These are phyloP conservation scores for Columba livia DNA, from an alignment of 2,113 vertebrate species.

Conservation along the genomic window DNA sequence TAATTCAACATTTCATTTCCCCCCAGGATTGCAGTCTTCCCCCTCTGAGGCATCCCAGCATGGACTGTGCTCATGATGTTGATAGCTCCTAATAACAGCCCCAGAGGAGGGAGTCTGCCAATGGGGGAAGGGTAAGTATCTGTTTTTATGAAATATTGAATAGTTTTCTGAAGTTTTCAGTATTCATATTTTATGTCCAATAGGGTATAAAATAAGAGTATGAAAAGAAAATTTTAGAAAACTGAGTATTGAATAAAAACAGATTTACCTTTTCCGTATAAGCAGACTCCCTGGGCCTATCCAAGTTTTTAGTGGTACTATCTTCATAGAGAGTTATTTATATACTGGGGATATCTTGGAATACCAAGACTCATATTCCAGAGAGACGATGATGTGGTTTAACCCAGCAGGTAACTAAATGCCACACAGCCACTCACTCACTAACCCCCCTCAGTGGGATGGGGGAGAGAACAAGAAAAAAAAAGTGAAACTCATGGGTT, in stretches of 20 bases:
- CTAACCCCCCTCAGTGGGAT: too few relatives aligned
- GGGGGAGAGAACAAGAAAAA: too few relatives aligned
- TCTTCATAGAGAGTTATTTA: background rate
- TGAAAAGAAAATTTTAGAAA: slow-evolving; percentile 71
- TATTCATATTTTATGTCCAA: slow-evolving; percentile 68
- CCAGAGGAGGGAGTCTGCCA: slow-evolving; percentile 62
- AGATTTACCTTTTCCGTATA: slow-evolving; percentile 25
- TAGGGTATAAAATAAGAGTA: slow-evolving; percentile 70
- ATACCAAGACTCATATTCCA: background rate
- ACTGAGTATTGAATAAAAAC: slow-evolving; percentile 70
- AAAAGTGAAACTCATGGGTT: too few relatives aligned
- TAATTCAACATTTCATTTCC: slow-evolving; percentile 48
- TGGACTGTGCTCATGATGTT: slow-evolving; percentile 39
- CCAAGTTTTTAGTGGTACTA: background rate
- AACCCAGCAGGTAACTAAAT: too few relatives aligned
- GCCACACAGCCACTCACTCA: too few relatives aligned
- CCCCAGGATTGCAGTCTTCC: slow-evolving; percentile 53
- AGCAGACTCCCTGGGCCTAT: slow-evolving; percentile 27
- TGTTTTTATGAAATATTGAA: slow-evolving; percentile 68
- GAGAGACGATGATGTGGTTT: background rate
- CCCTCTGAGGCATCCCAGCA: slow-evolving; percentile 47
- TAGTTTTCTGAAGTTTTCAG: slow-evolving; percentile 70
- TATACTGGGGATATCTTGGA: background rate
- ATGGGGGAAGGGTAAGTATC: slow-evolving; percentile 50
- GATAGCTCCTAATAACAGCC: slow-evolving; percentile 49